These are phyloP conservation scores for Holothuria glaberrima DNA, from an alignment of 35 echinoderm and acorn worm genomes.

Conservation along the genomic window DNA sequence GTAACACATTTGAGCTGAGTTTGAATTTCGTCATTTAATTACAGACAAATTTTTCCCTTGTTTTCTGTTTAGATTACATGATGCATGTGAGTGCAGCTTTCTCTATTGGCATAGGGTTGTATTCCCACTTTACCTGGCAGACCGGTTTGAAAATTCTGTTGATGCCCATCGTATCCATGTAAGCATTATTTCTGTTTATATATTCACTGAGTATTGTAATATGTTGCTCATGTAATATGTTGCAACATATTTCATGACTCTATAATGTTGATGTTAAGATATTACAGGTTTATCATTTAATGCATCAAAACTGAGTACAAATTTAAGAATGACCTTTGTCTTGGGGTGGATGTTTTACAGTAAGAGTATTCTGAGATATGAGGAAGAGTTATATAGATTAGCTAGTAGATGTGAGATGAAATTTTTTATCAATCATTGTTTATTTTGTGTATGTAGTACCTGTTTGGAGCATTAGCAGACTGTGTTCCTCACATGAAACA, in stretches of 20 bases:
- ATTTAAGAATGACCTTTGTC: too few species aligned
- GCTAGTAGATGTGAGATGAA: neutral
- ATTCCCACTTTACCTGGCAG: slow-evolving; percentile 92
- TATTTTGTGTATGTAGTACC: slow-evolving; percentile 71
- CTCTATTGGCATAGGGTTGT: slow-evolving; percentile 98
- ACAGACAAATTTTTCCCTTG: neutral
- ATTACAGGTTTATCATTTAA: too few species aligned
- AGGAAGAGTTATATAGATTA: neutral
- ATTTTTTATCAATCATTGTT: neutral
- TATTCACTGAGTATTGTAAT: neutral
- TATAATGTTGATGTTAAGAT: too few species aligned
- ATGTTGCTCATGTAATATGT: neutral
- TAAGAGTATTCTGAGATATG: neutral
- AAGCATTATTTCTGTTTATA: slow-evolving; percentile 7
- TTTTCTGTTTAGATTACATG: slow-evolving; percentile 61
- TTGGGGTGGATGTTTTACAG: neutral
- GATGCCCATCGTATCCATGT: slow-evolving; percentile 94
- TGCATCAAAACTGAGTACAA: too few species aligned
- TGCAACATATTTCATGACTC: too few species aligned
- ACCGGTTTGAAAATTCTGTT: slow-evolving; percentile 95
- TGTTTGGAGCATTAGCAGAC: slow-evolving; percentile 94
- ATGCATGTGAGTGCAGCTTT: slow-evolving; percentile 94
- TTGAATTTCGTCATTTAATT: too few species aligned
- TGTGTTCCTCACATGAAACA: slow-evolving; percentile 91
- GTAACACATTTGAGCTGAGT: too few species aligned